Evolutionary conservation across 2,113 vertebrate genomes (phyloP), one percentile per base, ranked within the genome.

Genomic region (Bufo gargarizans): DNA sequence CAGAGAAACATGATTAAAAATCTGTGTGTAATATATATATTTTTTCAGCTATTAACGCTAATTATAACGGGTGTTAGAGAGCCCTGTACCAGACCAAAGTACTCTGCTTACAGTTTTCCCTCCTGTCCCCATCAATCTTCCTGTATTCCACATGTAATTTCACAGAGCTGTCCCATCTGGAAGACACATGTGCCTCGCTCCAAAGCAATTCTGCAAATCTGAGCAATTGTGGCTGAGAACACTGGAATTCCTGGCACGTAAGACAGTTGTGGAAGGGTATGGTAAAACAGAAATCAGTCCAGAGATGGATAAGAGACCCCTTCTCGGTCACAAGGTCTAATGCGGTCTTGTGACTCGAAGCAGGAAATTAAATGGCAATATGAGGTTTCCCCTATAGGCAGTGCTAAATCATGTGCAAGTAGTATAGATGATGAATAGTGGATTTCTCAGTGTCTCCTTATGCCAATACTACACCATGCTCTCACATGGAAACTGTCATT

Each of bases 141-240:
- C 50, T 16, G 17, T 20, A 67, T 82, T 74, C 81, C 72, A 67
- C 22, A 84, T 84, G 80, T 45, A 84, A 47, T 47, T n/a, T 63
- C 49, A n/a, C 56, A 65, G 72, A 84, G 20, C 74, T 43, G 69
- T 12, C 81, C 78, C 87, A 88, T 88, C 87, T 88, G 87, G 87
- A 84, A 88, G 87, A 76, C 87, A 88, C 87, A 88, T 88, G 87
- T 84, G 58, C 47, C 71, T 77, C 69, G 83, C 69, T 83, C 43
- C 43, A 77, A 88, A 88, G 72, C 49, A 74, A 77, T 83, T 53
- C 71, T 50, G 80, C 61, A 81, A 83, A 77, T 88, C 80, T 77
- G 47, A 88, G 72, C 72, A 84, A 88, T 84, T 88, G 87, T 67
- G 56, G 81, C 80, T 16, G 81, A 49, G n/a, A 53, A 84, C 63